Conservation (phyloP, 2,797 vertebrate genomes). For the Tapirus indicus region DNA sequence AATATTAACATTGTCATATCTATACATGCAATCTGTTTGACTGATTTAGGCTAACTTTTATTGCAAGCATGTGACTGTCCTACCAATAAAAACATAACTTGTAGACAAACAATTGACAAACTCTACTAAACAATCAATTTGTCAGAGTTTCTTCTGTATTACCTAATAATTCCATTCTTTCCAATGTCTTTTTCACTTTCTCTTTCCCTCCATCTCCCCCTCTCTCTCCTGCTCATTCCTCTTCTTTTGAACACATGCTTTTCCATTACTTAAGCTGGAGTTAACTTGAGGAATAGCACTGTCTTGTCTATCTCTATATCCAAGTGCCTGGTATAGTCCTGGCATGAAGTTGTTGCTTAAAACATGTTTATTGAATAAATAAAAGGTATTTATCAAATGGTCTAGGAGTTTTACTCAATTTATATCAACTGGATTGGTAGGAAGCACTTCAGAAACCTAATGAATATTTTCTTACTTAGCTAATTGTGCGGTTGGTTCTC, state of each 20-base stretch:
- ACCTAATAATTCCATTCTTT: not conserved
- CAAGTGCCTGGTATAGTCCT: not conserved
- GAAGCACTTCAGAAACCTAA: not conserved
- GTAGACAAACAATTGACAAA: not conserved
- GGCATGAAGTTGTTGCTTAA: not conserved
- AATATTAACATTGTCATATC: not conserved
- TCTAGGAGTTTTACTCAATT: not conserved
- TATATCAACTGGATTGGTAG: not conserved
- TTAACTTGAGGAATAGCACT: not conserved
- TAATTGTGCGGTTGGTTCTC: not conserved
- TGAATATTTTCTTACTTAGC: slow-evolving; percentile 23
- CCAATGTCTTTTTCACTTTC: not conserved
- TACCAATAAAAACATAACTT: not conserved
- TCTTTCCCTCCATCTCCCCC: fast-evolving
- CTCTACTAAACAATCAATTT: not conserved
- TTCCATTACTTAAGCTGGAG: not conserved
- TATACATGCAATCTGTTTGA: not conserved
- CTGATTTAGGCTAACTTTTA: not conserved
- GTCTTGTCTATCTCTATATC: not conserved
- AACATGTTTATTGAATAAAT: not conserved
- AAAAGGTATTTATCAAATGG: not conserved
- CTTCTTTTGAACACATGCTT: not conserved
- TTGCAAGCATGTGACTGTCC: not conserved
- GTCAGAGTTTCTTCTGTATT: not conserved
- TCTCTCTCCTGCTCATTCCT: not conserved